Base-by-base conservation (phyloP, 2,888 invertebrate genomes). In the Mycalesis mineus region DNA sequence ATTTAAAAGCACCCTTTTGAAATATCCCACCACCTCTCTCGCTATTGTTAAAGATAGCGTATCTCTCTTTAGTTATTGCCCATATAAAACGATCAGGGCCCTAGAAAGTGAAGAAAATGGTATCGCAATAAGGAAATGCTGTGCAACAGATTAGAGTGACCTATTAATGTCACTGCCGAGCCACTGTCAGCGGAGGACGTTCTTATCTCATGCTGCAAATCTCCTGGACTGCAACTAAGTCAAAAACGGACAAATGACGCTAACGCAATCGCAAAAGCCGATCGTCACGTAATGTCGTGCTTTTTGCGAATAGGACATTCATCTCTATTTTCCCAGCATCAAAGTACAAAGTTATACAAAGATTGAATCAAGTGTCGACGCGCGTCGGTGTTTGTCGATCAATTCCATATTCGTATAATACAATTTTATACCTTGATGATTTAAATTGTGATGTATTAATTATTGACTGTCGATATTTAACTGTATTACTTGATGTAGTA, bases 1-100 rank as follows among this genome's bases (percentile, higher is more conserved):
- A n/a, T 22, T 22, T 5, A 4, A 42, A 42, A 33, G 7, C 11
- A 29, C 13, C 6, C 29, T 11, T 0, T 11, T 11, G 11, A 7
- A 28, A 7, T 7, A n/a, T 22, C 14, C 33, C 47, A 33, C 47
- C 14, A 1, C 11, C 33, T 47, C 33, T 15, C 2, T 0, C 7
- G 7, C 47, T 33, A 15, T 70, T 68, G 70, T 66, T 60, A 55
- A 55, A 69, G 71, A 71, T 71, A 71, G 63, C 68, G 68, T 71
- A 71, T 71, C 69, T 66, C 44, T 52, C 60, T 58, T 70, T 68
- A 68, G 64, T 68, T 68, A 70, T 70, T 68, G 69, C 66, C 65
- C 59, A 60, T 67, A 62, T 65, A 65, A 65, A 65, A 63, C 60
- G 59, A 65, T 63, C 65, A 61, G 60, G 58, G 55, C 55, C 48